Conservation (phyloP, 2,797 vertebrate genomes). For the Siniperca undulata region DNA sequence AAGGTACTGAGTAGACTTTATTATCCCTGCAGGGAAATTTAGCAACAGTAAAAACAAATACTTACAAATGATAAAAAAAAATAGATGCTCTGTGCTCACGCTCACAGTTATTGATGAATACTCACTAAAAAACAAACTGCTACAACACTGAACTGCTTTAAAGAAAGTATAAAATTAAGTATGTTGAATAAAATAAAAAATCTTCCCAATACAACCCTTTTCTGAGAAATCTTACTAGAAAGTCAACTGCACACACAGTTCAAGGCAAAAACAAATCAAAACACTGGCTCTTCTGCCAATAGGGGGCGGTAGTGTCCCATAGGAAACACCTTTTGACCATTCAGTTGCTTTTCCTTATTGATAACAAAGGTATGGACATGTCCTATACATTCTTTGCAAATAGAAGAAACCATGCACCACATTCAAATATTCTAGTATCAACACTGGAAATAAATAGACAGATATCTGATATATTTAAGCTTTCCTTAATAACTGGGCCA, state of each 20-base stretch:
- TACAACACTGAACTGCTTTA: not conserved
- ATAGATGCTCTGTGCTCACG: not conserved
- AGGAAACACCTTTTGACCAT: conserved; percentile 4
- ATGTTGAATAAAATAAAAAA: not conserved
- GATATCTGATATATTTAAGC: not conserved
- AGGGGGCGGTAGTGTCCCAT: conserved; percentile 63
- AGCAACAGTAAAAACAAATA: not conserved
- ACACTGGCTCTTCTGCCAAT: conserved; percentile 15
- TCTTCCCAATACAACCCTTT: not conserved
- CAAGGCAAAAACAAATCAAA: not conserved
- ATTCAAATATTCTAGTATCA: not conserved
- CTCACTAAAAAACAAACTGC: not conserved
- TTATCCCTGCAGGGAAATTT: conserved; percentile 7
- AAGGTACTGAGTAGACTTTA: not conserved
- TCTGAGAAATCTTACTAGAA: not conserved
- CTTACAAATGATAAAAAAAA: not conserved
- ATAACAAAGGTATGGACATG: not conserved
- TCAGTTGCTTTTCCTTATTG: not conserved
- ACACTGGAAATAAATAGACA: not conserved
- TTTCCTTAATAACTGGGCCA: not conserved
- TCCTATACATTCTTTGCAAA: not conserved
- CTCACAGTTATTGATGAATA: not conserved
- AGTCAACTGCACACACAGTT: not conserved
- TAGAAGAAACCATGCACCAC: not conserved
- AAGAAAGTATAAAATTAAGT: not conserved